Evolutionary conservation across 2,797 vertebrate species (phyloP).

Genomic region (Anguilla anguilla): DNA sequence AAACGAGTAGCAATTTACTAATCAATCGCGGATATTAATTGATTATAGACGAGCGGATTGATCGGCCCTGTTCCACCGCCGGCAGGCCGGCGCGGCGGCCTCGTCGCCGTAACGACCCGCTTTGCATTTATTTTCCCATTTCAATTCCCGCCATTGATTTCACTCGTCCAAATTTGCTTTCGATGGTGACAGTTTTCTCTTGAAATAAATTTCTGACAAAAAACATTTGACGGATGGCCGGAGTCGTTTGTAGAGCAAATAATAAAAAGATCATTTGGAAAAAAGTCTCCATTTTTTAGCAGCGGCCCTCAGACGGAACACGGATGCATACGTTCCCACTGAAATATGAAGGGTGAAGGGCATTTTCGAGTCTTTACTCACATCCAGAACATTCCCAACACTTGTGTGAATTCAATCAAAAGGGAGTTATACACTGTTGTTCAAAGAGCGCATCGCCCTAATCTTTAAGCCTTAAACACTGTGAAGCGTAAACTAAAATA

Average conservation of each 20-base stretch:
- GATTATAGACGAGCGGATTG: conserved; percentile 28
- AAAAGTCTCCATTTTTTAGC: conserved; percentile 35
- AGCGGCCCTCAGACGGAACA: conserved; percentile 32
- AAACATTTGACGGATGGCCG: conserved; percentile 47
- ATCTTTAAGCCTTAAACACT: not conserved
- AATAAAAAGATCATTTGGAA: conserved; percentile 51
- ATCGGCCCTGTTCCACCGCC: not conserved
- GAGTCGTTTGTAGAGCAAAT: conserved; percentile 47
- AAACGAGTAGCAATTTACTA: conserved; percentile 29
- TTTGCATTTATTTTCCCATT: conserved; percentile 41
- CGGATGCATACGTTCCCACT: conserved; percentile 25
- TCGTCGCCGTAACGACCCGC: conserved; percentile 4
- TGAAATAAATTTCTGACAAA: conserved; percentile 47
- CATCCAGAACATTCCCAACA: conserved; percentile 26
- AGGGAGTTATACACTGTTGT: conserved; percentile 26
- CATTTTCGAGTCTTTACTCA: conserved; percentile 34
- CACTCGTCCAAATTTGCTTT: conserved; percentile 42
- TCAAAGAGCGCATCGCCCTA: not conserved
- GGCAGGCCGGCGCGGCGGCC: not conserved
- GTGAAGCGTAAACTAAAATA: not conserved
- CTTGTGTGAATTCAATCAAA: conserved; percentile 21
- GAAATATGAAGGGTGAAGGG: conserved; percentile 36
- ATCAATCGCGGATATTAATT: conserved; percentile 32
- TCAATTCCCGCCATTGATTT: conserved; percentile 47
- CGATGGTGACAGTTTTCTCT: conserved; percentile 50